Evolutionary conservation across 2,113 vertebrate species (phyloP).

Genomic region (Micronisus gabar): DNA sequence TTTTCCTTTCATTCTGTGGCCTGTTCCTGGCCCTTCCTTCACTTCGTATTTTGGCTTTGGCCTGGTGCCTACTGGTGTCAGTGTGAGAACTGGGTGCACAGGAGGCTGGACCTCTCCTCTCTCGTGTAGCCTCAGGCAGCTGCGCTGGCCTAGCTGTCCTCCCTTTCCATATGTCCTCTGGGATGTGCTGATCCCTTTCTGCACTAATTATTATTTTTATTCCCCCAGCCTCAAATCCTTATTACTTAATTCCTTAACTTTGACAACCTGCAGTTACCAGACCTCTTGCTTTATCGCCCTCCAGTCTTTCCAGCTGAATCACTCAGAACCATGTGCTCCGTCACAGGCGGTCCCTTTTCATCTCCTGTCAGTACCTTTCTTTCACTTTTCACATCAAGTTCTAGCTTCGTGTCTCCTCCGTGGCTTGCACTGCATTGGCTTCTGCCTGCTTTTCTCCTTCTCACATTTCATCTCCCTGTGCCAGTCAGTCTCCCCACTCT

Average conservation of each 20-base stretch:
- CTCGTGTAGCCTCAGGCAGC: rapidly evolving
- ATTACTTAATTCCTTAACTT: not conserved
- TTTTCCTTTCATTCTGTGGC: not conserved
- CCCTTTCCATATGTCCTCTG: not conserved
- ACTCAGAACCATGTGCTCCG: not conserved
- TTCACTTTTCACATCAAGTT: not conserved
- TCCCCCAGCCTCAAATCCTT: not conserved
- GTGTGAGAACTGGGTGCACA: not conserved
- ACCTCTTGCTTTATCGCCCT: not conserved
- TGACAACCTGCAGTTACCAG: not conserved
- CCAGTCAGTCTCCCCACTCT: rapidly evolving
- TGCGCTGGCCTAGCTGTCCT: not conserved
- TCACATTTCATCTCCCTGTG: not conserved
- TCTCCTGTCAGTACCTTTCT: not conserved
- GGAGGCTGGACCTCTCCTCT: not conserved
- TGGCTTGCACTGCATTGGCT: not conserved
- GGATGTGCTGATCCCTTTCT: not conserved
- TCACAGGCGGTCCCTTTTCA: not conserved
- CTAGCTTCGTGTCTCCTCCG: not conserved
- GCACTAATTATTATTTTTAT: not conserved
- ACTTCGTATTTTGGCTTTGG: not conserved
- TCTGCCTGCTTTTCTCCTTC: not conserved
- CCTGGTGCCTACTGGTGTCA: rapidly evolving
- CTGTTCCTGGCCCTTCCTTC: not conserved
- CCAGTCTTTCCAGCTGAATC: not conserved